Conservation (phyloP, 1,140 invertebrate species). For the Drosophila busckii region DNA sequence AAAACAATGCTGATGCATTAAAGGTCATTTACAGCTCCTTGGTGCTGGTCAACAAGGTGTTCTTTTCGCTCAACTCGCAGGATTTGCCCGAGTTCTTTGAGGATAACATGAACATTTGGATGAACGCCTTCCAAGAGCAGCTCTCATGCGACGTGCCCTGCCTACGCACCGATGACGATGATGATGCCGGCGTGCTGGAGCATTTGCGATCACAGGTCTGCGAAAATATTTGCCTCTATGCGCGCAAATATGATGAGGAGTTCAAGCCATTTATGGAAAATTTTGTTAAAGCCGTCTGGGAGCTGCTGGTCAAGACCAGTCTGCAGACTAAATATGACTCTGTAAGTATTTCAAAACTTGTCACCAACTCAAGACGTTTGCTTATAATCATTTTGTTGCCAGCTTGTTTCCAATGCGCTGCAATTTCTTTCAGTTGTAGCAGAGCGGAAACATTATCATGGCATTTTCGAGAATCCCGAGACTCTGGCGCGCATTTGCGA, state of each 20-base stretch:
- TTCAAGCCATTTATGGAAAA: constrained; percentile 91
- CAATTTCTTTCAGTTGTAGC: constrained; percentile 97
- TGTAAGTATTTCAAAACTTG: constrained; percentile 80
- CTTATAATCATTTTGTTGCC: neutral
- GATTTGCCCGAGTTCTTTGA: constrained; percentile 99
- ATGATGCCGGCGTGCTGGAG: constrained; percentile 94
- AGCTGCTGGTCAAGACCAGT: constrained; percentile 90
- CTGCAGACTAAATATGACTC: constrained; percentile 94
- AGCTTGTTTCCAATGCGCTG: constrained; percentile 97
- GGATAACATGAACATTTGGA: constrained; percentile 97
- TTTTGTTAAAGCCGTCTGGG: constrained; percentile 97
- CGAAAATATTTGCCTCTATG: constrained; percentile 96
- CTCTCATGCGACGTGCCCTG: constrained; percentile 88
- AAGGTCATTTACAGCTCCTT: constrained; percentile 94
- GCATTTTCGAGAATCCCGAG: constrained; percentile 92
- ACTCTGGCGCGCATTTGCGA: constrained; percentile 96
- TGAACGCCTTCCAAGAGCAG: constrained; percentile 92
- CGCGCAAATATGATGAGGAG: constrained; percentile 98
- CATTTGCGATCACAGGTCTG: constrained; percentile 96
- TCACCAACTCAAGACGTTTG: neutral
- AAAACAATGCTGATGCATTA: constrained; percentile 88
- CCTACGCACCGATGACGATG: constrained; percentile 87
- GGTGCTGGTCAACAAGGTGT: constrained; percentile 95
- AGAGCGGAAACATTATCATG: constrained; percentile 91
- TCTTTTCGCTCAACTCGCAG: constrained; percentile 97